These are phyloP conservation scores for Palythoa caribaeorum DNA, from an alignment of 92 coral and sea anemone genomes.

Conservation along the genomic window DNA sequence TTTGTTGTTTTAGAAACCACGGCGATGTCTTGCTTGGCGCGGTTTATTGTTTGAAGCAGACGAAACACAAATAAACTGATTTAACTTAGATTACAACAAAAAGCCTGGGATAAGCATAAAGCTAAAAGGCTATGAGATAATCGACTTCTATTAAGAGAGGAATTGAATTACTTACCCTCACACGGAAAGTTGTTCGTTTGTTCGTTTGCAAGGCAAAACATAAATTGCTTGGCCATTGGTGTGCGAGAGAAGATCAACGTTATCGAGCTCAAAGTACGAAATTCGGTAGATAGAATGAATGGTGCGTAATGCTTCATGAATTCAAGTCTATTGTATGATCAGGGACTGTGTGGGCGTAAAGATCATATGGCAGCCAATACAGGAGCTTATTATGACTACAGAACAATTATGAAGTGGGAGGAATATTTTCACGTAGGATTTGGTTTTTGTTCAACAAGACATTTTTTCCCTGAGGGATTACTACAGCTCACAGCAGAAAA, in stretches of 20 bases:
- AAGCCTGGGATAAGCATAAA: not conserved
- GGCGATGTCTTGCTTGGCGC: not conserved
- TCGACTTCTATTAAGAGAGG: not conserved
- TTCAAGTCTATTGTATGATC: constrained; percentile 30
- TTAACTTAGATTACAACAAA: not conserved
- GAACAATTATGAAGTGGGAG: constrained; percentile 21
- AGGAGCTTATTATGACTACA: not conserved
- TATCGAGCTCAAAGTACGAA: not conserved
- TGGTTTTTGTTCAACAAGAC: constrained; percentile 5
- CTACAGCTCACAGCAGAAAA: not conserved
- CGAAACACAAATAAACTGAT: not conserved
- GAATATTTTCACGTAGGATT: constrained; percentile 52
- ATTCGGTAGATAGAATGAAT: constrained; percentile 9
- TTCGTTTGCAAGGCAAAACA: constrained; percentile 40
- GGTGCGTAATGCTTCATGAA: not conserved
- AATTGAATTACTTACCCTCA: constrained; percentile 16
- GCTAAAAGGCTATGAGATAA: not conserved
- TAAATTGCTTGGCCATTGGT: constrained; percentile 45
- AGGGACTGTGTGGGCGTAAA: constrained; percentile 42
- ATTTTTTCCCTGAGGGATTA: constrained; percentile 23
- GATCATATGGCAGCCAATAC: constrained; percentile 41
- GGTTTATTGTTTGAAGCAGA: not conserved
- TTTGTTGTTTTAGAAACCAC: not conserved
- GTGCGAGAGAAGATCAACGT: not conserved
- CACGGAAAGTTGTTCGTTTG: constrained; percentile 10